Evolutionary conservation across 2,113 vertebrate genomes (phyloP), one percentile per base, ranked within the genome.

Genomic region (Oncorhynchus kisutch): DNA sequence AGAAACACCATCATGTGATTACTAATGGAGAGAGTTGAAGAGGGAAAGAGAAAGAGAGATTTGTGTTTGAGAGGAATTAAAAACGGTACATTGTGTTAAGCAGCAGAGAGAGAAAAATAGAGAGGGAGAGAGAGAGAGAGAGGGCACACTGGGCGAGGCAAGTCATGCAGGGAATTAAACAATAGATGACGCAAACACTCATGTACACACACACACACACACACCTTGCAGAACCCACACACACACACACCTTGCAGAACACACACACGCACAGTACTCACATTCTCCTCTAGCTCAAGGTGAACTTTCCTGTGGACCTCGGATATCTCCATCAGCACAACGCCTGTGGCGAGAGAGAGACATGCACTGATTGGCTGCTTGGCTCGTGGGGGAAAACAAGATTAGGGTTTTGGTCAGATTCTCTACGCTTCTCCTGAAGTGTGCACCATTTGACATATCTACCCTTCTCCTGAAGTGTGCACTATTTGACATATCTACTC

Each of bases 261-360:
- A 9, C 34, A 39, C 6, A 8, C 7, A 39, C 39, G 2, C 39
- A 45, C 34, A 66, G 22, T 74, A 95, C 97, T 89, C 91, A 99
- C 97, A 62, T 95, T 97, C 86, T 99, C 97, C 70, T 99, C 96
- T 71, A 97, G 88, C 75, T 94, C 96, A 31, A 96, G 91, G 74
- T 97, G 95, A 72, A 97, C 95, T 87, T 94, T 96, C 90, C 94
- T 96, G 86, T 99, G 96, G 13, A 94, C 94, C 73, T 92, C 96
- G 0, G 97, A 96, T 88, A 99, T 97, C 82, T 99, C 97, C 86
- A 95, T 90, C 70, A 99, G 94, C 75, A 97, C 96, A 5, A 92
- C 94, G 27, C 98, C 97, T 99, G 91, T 68, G 73, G 83, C 87
- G 39, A 88, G 77, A 86, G 20, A 82, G 45, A 88, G 76, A 86